Evolutionary conservation across 2,113 vertebrate species (phyloP).

Genomic region (Paramormyrops kingsleyae): DNA sequence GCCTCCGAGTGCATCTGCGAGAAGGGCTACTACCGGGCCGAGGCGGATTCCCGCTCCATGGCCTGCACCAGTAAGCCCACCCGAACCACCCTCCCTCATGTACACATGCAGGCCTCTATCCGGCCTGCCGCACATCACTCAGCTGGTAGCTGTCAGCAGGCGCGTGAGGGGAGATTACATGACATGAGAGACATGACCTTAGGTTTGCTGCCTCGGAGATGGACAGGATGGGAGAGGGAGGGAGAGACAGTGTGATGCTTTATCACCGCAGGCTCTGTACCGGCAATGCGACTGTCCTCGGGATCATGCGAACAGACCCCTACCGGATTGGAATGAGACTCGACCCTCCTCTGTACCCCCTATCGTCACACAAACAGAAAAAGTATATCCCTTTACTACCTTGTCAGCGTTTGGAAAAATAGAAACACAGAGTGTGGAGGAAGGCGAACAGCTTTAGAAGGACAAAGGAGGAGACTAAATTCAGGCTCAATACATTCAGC

Average conservation of each 20-base stretch:
- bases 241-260: not conserved
- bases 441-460: not conserved
- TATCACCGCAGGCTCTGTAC: not conserved
- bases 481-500: not conserved
- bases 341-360: not conserved
- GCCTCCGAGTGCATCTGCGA: slow-evolving; percentile 65
- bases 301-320: not conserved
- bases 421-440: not conserved
- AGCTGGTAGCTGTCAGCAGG: not conserved
- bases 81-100: not conserved
- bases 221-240: not conserved
- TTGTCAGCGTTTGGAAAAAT: not conserved
- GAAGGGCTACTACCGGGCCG: slow-evolving; percentile 63
- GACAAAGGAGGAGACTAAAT: not conserved
- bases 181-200: not conserved
- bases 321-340: not conserved
- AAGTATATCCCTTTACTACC: not conserved
- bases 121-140: not conserved
- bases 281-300: not conserved
- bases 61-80: slow-evolving; percentile 68
- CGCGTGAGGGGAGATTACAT: not conserved
- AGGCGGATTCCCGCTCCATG: slow-evolving; percentile 63
- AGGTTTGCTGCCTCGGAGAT: not conserved
- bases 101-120: not conserved
- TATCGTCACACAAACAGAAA: not conserved